Evolutionary conservation across 64 coral and sea anemone species (phyloP).

Genomic region (Pachyseris speciosa): DNA sequence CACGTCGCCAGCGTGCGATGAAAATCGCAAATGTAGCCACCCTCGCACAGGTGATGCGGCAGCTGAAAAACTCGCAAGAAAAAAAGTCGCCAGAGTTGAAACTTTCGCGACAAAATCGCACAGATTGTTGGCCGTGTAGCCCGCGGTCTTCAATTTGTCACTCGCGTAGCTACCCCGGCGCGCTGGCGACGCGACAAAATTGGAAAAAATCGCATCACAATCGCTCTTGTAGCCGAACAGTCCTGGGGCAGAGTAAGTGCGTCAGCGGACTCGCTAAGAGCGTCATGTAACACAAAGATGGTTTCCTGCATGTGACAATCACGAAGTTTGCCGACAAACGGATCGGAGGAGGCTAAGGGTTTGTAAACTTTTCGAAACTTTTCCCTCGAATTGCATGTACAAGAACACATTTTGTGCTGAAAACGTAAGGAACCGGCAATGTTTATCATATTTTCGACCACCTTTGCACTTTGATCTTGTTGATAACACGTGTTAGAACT

Average conservation of each 20-base stretch:
- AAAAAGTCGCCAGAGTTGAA: too few relatives aligned
- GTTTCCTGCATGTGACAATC: background rate
- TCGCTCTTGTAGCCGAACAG: too few relatives aligned
- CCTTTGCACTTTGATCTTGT: background rate
- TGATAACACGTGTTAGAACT: background rate
- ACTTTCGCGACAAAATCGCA: background rate
- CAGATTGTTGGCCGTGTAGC: too few relatives aligned
- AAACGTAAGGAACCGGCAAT: background rate
- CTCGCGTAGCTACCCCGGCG: too few relatives aligned
- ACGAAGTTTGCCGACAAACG: too few relatives aligned
- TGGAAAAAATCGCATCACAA: too few relatives aligned
- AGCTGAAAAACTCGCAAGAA: too few relatives aligned
- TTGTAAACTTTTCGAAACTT: background rate
- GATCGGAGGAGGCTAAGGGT: background rate
- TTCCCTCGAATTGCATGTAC: background rate
- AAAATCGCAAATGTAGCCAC: too few relatives aligned
- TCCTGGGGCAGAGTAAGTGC: background rate
- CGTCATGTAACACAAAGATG: constrained; percentile 11
- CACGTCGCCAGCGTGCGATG: too few relatives aligned
- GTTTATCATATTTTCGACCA: background rate
- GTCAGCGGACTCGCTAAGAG: background rate
- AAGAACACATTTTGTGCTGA: background rate
- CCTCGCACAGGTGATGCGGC: too few relatives aligned
- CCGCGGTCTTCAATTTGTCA: too few relatives aligned
- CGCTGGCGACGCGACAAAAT: too few relatives aligned